Evolutionary conservation across 1,140 invertebrate species (phyloP).

Genomic region (Hyles vespertilio): DNA sequence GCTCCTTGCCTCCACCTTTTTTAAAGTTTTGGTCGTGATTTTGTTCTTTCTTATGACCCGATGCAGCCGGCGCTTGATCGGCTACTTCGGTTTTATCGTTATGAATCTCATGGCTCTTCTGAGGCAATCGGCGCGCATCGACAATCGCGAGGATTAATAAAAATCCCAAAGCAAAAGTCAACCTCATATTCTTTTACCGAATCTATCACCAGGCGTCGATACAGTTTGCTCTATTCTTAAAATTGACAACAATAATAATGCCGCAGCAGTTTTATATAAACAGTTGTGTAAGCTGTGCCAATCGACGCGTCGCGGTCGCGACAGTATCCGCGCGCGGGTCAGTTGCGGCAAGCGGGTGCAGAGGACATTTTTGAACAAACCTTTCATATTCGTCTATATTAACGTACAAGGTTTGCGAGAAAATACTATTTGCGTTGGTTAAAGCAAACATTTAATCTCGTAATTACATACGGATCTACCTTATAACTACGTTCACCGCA

Average conservation of each 20-base stretch:
- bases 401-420: too few species aligned
- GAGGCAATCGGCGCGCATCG: slow-evolving; percentile 42
- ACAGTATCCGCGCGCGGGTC: slow-evolving; percentile 35
- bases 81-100: slow-evolving; percentile 53
- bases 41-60: slow-evolving; percentile 78
- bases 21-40: slow-evolving; percentile 76
- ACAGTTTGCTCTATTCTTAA: slow-evolving; percentile 39
- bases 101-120: slow-evolving; percentile 31
- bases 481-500: too few species aligned
- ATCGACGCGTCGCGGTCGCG: slow-evolving; percentile 53
- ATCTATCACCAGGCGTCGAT: slow-evolving; percentile 19
- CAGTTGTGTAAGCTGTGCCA: slow-evolving; percentile 60
- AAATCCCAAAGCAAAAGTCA: slow-evolving; percentile 45
- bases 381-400: background rate
- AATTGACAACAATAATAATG: slow-evolving; percentile 58
- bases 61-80: slow-evolving; percentile 74
- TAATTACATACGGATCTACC: too few species aligned
- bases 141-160: slow-evolving; percentile 33
- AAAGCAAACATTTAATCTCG: background rate
- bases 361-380: slow-evolving; percentile 13
- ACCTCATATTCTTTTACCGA: slow-evolving; percentile 41
- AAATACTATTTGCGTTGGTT: background rate
- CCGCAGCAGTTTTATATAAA: slow-evolving; percentile 70
- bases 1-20: slow-evolving; percentile 74
- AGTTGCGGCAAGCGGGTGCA: slow-evolving; percentile 41